A percentile compares a stretch with the other conserved stretches of the same genome.
phyloP scores from a whole-genome alignment of 2,797 vertebrate genomes.

The Chaunax sp. region DNA sequence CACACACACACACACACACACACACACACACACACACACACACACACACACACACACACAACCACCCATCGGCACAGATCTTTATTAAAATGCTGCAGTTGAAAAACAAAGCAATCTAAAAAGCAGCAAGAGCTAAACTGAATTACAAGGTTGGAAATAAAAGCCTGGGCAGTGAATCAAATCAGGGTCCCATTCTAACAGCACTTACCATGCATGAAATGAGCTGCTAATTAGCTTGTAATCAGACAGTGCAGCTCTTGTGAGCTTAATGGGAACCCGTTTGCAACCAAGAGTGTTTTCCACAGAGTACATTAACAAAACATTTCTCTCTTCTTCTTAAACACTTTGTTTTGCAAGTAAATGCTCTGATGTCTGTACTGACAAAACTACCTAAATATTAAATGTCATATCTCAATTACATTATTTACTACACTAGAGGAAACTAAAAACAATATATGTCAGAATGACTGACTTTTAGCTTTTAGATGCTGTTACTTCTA shows the following conservation, averaged over 20 bases:
- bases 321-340: conserved; percentile 64
- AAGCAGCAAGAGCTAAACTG: conserved; percentile 65
- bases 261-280: conserved; percentile 80
- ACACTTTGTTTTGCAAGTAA: conserved; percentile 65
- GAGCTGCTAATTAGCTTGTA: conserved; percentile 83
- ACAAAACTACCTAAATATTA: conserved; percentile 44
- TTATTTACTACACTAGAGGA: conserved; percentile 23
- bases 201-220: conserved; percentile 82
- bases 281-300: conserved; percentile 79
- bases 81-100: conserved; percentile 64
- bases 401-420: conserved; percentile 27
- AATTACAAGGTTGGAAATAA: conserved; percentile 74
- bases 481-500: not conserved
- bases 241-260: conserved; percentile 82
- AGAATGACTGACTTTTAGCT: not conserved
- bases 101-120: conserved; percentile 70
- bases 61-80: conserved; percentile 34
- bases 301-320: conserved; percentile 73
- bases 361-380: conserved; percentile 47
- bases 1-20: not conserved
- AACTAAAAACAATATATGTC: conserved; percentile 7
- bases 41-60: conserved; percentile 15
- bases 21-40: not conserved
- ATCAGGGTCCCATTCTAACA: conserved; percentile 71
- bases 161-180: conserved; percentile 78